phyloP scores from a whole-genome alignment of 2,888 invertebrate genomes.

The Brenthis hecate region DNA sequence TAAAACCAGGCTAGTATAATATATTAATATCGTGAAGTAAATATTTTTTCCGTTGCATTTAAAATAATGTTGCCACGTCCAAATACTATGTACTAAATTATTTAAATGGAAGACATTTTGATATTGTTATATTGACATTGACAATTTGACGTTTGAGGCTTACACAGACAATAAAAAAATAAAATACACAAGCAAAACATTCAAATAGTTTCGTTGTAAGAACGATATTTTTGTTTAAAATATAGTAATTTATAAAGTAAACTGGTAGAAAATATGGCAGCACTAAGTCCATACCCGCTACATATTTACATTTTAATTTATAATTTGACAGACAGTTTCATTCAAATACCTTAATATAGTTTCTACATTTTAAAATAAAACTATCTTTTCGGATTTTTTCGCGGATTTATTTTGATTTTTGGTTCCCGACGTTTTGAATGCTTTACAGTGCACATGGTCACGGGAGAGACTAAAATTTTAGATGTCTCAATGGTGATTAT shows the following conservation, averaged over 20 bases:
- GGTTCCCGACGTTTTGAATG: too few relatives aligned
- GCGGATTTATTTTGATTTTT: too few relatives aligned
- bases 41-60: neutral
- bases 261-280: slow-evolving; percentile 1
- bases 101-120: slow-evolving; percentile 52
- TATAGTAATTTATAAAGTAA: neutral
- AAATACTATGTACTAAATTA: neutral
- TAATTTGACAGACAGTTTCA: slow-evolving; percentile 73
- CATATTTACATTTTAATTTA: slow-evolving; percentile 65
- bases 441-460: too few relatives aligned
- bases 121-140: slow-evolving; percentile 62
- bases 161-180: slow-evolving; percentile 9
- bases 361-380: neutral
- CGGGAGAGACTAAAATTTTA: too few relatives aligned
- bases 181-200: neutral
- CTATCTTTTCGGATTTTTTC: too few relatives aligned
- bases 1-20: neutral
- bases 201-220: slow-evolving; percentile 13
- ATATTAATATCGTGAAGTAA: neutral
- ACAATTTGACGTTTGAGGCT: slow-evolving; percentile 50
- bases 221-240: neutral
- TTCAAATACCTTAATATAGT: slow-evolving; percentile 31
- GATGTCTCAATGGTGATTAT: too few relatives aligned
- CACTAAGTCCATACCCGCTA: slow-evolving; percentile 47
- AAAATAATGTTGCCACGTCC: neutral